A percentile compares a stretch with the other conserved stretches of the same genome.
phyloP scores from a whole-genome alignment of 2,113 vertebrate species.

The Catharus bicknelli region DNA sequence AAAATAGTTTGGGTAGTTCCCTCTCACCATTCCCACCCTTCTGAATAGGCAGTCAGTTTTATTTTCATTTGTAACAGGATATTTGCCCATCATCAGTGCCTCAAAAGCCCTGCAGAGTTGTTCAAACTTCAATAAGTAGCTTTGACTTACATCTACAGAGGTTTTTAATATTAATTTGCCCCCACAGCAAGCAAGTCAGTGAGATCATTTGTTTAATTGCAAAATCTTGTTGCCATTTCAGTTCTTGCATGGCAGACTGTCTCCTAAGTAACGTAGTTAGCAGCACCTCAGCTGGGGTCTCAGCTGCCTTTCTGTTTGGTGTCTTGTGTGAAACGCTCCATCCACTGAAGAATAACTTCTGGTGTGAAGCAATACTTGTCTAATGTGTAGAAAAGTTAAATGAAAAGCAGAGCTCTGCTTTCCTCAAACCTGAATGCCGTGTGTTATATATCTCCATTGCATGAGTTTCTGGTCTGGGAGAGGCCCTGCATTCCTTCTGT shows the following conservation, averaged over 20 bases:
- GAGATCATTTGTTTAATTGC: not conserved
- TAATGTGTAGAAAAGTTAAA: not conserved
- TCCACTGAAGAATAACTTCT: not conserved
- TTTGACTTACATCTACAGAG: not conserved
- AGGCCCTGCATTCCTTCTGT: not conserved
- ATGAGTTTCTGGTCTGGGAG: not conserved
- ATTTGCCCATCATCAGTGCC: not conserved
- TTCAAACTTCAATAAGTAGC: not conserved
- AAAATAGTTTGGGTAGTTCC: not conserved
- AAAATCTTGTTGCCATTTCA: not conserved
- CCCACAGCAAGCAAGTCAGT: not conserved
- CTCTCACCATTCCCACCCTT: not conserved
- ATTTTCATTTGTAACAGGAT: not conserved
- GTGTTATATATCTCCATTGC: fast-evolving
- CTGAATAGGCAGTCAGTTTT: not conserved
- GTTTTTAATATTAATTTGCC: not conserved
- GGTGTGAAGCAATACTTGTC: not conserved
- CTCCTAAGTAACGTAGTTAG: not conserved
- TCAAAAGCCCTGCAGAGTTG: not conserved
- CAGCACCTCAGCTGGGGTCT: not conserved
- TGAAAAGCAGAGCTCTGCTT: not conserved
- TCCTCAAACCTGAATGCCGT: not conserved
- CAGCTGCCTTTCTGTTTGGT: not conserved
- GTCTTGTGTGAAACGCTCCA: not conserved
- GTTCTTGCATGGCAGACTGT: not conserved